These are phyloP conservation scores for Podarcis lilfordi DNA, from an alignment of 2,797 vertebrate species.

Conservation along the genomic window DNA sequence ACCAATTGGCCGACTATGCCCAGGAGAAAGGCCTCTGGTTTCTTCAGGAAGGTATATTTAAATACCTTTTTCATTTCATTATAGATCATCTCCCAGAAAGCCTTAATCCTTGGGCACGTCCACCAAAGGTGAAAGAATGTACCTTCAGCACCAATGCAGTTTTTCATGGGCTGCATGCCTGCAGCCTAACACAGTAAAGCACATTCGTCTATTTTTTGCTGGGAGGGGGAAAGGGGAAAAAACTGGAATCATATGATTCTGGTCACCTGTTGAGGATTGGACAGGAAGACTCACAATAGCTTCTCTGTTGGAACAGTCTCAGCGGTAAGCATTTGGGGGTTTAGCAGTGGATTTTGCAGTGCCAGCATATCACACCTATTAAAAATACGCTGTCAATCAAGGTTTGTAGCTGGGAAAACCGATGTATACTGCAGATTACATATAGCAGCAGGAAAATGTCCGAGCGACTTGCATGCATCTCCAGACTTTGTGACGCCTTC, in stretches of 20 bases:
- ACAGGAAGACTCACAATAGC: not conserved
- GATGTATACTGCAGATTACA: not conserved
- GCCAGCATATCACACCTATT: not conserved
- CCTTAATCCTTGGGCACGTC: too few species aligned
- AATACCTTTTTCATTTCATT: too few species aligned
- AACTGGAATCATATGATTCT: not conserved
- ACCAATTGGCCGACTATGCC: too few species aligned
- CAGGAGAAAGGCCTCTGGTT: too few species aligned
- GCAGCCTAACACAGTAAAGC: not conserved
- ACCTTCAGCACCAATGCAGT: not conserved
- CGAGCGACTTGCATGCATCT: not conserved
- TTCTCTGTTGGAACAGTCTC: not conserved
- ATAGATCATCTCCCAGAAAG: too few species aligned
- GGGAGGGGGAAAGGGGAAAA: too few species aligned
- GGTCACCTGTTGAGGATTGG: not conserved
- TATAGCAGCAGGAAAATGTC: not conserved
- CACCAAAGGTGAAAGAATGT: too few species aligned
- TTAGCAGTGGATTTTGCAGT: not conserved
- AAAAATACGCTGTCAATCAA: not conserved
- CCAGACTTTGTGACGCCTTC: slow-evolving; percentile 14
- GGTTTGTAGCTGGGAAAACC: not conserved
- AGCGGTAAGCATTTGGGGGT: not conserved
- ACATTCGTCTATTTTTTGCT: not conserved
- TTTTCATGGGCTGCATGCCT: not conserved
- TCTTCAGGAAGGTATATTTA: too few species aligned